Evolutionary conservation across 2,888 invertebrate genomes (phyloP), one percentile per base, ranked within the genome.

Genomic region (Hesperia comma): DNA sequence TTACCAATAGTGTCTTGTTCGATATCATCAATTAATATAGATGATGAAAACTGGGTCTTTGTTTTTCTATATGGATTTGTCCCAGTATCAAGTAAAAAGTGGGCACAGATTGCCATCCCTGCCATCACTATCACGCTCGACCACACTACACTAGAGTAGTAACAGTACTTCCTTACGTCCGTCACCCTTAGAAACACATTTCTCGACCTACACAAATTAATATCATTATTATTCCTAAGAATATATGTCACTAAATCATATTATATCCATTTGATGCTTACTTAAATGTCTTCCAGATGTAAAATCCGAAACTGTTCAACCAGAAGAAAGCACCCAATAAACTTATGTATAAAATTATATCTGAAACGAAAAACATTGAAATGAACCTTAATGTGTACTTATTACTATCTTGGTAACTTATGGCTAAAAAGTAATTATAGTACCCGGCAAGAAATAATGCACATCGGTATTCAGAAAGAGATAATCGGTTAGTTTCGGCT

Each of bases 261-360:
- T 63, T 62, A n/a, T 46, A 57, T 61, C 41, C 67, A 40, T 69
- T 3, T 60, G 63, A 68, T 61, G 75, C 92, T 90, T 88, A 95
- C 95, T 94, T 95, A 80, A 97, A 97, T 0, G 97, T 97, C 82
- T 95, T 96, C 97, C 97, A 97, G 70, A 97, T 96, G 82, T 97
- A 97, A 82, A 96, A 97, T 60, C 97, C 97, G 70, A 97, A 94
- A 80, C 96, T 96, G 75, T 96, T 97, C 3, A 97, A 88, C 97
- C 97, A 97, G 80, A 97, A 97, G 86, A 97, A 97, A 61, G 97
- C 96, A 40, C 95, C 96, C 72, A 97, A 81, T 63, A 97, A 87
- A 77, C 96, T 96, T 63, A 96, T 92, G 77, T 96, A 97, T 72
- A 96, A 93, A 74, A 97, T 93, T 6, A 95, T 94, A 91, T 97